Conservation (phyloP, 35 echinoderm and acorn worm genomes). For the Ophiothrix spiculata region DNA sequence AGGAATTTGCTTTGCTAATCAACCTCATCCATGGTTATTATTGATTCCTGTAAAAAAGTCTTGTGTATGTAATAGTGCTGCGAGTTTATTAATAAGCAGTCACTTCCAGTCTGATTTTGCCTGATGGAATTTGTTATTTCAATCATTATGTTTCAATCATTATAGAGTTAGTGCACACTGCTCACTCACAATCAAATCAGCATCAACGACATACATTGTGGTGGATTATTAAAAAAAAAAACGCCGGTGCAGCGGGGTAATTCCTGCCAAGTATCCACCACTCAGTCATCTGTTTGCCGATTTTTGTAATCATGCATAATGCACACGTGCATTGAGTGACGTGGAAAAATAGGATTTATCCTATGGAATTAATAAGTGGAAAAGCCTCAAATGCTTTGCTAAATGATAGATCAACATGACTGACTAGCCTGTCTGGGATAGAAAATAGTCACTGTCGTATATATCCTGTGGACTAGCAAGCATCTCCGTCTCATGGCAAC, state of each 20-base stretch:
- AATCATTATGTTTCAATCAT: neutral
- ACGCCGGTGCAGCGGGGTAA: neutral
- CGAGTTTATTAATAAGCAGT: too few species aligned
- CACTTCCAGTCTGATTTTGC: too few species aligned
- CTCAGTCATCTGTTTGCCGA: neutral
- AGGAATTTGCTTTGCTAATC: too few species aligned
- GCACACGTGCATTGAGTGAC: neutral
- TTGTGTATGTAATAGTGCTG: too few species aligned
- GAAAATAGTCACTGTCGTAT: too few species aligned
- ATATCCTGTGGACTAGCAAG: too few species aligned
- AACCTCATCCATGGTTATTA: too few species aligned
- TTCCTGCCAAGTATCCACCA: neutral
- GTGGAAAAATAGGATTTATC: neutral
- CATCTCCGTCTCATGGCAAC: too few species aligned
- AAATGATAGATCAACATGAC: slow-evolving; percentile 1
- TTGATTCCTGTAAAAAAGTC: too few species aligned
- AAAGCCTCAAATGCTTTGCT: neutral
- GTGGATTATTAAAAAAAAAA: slow-evolving; percentile 6
- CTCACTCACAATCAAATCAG: neutral
- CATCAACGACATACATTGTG: neutral
- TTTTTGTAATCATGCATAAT: slow-evolving; percentile 16
- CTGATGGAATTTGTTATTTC: neutral
- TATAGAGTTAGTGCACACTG: neutral
- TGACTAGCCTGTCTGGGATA: neutral
- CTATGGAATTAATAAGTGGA: neutral